These are phyloP conservation scores for Acanthopleura granulata DNA, from an alignment of 2,888 invertebrate species.

Conservation along the genomic window DNA sequence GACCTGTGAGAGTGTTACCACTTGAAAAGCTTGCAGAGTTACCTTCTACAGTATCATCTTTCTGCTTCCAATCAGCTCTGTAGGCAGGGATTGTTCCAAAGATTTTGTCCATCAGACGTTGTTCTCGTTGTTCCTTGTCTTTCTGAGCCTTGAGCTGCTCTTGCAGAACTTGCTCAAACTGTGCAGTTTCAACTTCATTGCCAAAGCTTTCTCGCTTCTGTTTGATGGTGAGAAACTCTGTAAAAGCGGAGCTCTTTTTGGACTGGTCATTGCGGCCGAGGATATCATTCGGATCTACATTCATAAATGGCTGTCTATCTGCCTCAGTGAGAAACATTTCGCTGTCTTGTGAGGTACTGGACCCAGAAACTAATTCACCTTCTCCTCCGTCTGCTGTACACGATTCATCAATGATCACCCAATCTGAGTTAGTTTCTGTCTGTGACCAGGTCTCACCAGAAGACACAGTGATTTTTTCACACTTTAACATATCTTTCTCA, in stretches of 20 bases:
- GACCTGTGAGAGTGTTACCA: not conserved
- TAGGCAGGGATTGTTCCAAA: conserved; percentile 14
- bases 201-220: conserved; percentile 9
- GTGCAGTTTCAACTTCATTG: not conserved
- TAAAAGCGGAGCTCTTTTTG: not conserved
- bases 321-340: not conserved
- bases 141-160: conserved; percentile 6
- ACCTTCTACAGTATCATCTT: not conserved
- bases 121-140: not conserved
- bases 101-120: not conserved
- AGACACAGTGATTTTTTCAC: not conserved
- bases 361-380: not conserved
- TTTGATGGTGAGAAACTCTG: not conserved
- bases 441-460: not conserved
- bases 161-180: conserved; percentile 9
- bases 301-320: conserved; percentile 5
- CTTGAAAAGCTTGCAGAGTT: not conserved
- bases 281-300: conserved; percentile 1
- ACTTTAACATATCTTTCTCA: not conserved
- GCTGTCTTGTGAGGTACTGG: not conserved
- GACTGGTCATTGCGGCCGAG: not conserved
- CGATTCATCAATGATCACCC: not conserved
- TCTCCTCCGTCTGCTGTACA: not conserved
- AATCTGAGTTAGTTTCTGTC: not conserved
- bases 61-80: conserved; percentile 10